These are phyloP conservation scores for Anguilla marmorata DNA, from an alignment of 2,797 vertebrate genomes.

Conservation along the genomic window DNA sequence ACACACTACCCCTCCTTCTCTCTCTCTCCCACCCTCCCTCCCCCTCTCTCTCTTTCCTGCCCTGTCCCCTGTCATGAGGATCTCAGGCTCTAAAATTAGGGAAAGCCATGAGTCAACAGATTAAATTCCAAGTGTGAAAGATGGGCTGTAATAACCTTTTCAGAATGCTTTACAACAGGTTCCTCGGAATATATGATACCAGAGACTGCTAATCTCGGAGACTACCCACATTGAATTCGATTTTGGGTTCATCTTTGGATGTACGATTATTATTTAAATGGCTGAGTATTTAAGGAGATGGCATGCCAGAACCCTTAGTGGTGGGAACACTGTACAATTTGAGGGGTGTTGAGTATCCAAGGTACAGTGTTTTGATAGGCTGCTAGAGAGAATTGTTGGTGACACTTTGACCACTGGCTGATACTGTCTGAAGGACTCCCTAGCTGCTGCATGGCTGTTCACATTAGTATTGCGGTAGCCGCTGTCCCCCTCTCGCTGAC, in stretches of 20 bases:
- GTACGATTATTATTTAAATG: neutral
- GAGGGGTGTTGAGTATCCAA: neutral
- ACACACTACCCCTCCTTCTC: neutral
- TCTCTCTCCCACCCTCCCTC: neutral
- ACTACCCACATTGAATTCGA: neutral
- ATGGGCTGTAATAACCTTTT: neutral
- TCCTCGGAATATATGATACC: neutral
- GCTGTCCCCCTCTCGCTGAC: neutral
- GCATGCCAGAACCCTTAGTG: neutral
- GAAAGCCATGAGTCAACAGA: neutral
- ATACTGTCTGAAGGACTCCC: neutral
- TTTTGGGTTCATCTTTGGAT: neutral
- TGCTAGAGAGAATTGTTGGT: neutral
- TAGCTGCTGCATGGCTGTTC: neutral
- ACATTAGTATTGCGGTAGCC: neutral
- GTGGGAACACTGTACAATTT: neutral
- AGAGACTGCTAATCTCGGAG: neutral
- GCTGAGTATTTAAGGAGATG: neutral
- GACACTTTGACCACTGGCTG: neutral
- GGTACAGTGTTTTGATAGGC: neutral
- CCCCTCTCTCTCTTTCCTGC: neutral
- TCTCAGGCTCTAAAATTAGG: neutral
- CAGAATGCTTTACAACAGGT: neutral
- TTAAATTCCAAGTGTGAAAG: neutral
- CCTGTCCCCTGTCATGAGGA: neutral